Evolutionary conservation across 2,797 vertebrate genomes (phyloP), one percentile per base, ranked within the genome.

Genomic region (Malacoctenus gilli): DNA sequence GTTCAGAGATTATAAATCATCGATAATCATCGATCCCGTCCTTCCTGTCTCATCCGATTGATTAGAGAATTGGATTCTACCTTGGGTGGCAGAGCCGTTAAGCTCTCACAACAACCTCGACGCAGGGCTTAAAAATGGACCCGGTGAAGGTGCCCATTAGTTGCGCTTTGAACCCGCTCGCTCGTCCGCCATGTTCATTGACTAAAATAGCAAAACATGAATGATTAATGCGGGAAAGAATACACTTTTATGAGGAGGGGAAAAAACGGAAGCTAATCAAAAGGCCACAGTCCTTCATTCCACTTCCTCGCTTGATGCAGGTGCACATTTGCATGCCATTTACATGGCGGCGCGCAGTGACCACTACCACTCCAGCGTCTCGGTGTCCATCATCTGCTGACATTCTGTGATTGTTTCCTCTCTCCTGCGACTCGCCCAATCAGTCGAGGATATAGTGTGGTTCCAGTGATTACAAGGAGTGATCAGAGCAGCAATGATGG

Each of bases 281-380:
- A 83, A 83, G 80, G 78, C 86, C 78, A 74, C 80, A 85, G 80
- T 82, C 81, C 65, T 78, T 82, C 77, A 80, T 76, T 73, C 68
- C 82, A 59, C 79, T 83, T 74, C 73, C 73, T 74, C 54, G 13
- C 68, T 80, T 68, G 40, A 58, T 85, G 85, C 87, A 89, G 87
- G 89, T 90, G 87, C 83, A 88, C 84, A 89, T 89, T 89, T 89
- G 87, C 89, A 89, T 90, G 81, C 70, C 72, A 88, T 89, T 89
- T 89, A 82, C 87, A 87, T 88, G 84, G 84, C 44, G 31, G 75
- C 80, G 77, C 72, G 6, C 67, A 62, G 80, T 87, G 84, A 87
- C 84, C 86, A 84, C 72, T 25, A 67, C 76, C 54, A 68, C 83
- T 62, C 72, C 63, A 55, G 36, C 64, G 46, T 78, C 55, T 66